phyloP scores from a whole-genome alignment of 2,888 invertebrate species.

The Scaptomyza flava region DNA sequence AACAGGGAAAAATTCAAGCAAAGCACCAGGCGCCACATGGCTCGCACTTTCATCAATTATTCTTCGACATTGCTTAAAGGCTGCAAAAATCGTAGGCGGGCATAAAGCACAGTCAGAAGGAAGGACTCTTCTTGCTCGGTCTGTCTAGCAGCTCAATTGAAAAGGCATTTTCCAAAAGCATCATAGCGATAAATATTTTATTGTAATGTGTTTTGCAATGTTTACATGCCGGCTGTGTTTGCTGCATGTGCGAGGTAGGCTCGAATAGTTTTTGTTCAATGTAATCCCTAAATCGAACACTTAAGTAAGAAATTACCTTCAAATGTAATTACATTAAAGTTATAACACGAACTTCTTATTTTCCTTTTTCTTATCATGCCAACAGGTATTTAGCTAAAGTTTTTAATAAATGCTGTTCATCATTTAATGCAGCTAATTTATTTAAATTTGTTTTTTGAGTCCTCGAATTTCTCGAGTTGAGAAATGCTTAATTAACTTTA shows the following conservation, averaged over 20 bases:
- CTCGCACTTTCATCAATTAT: conserved; percentile 67
- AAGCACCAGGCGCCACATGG: conserved; percentile 8
- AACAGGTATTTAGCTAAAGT: too few species aligned
- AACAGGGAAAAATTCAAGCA: neutral
- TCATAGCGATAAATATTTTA: conserved; percentile 82
- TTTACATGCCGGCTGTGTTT: conserved; percentile 67
- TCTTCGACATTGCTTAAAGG: conserved; percentile 33
- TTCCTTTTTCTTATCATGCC: too few species aligned
- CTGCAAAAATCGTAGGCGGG: conserved; percentile 41
- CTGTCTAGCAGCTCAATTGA: conserved; percentile 74
- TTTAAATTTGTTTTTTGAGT: too few species aligned
- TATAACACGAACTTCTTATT: too few species aligned
- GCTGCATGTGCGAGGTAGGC: conserved; percentile 37
- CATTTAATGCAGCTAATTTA: too few species aligned
- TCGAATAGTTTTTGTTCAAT: neutral
- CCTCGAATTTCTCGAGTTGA: too few species aligned
- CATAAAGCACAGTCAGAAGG: conserved; percentile 37
- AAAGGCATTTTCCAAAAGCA: conserved; percentile 79
- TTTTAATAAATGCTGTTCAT: too few species aligned
- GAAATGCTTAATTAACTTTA: too few species aligned
- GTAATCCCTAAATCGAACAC: neutral
- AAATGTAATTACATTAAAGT: too few species aligned
- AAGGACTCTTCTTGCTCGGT: conserved; percentile 21
- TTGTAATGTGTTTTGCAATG: conserved; percentile 76
- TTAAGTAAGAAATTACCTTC: too few species aligned